Conservation (phyloP, 2,113 vertebrate genomes). For the Mugil cephalus region DNA sequence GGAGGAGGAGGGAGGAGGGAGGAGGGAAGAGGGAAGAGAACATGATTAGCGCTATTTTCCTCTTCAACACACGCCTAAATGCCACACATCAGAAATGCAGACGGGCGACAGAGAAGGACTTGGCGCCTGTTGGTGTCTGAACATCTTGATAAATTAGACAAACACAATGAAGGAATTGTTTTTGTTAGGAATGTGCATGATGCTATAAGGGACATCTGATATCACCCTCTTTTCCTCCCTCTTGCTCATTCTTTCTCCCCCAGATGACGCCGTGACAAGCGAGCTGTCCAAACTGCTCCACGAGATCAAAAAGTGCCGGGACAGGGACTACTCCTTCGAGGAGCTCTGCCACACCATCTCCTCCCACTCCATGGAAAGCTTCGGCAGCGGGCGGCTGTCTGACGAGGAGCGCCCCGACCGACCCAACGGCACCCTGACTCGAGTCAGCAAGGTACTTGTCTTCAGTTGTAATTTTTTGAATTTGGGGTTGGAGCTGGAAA, state of each 20-base stretch:
- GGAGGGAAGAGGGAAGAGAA: background rate
- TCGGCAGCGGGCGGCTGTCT: conserved; percentile 88
- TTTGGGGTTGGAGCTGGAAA: background rate
- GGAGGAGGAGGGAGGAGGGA: no score
- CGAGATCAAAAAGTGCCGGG: conserved; percentile 96
- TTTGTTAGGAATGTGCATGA: background rate
- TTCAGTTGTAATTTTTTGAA: background rate
- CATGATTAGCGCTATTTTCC: conserved; percentile 42
- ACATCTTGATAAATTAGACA: background rate
- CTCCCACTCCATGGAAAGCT: conserved; percentile 95
- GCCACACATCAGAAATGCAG: conserved; percentile 10
- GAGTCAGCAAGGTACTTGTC: conserved; percentile 72
- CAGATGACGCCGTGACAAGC: conserved; percentile 94
- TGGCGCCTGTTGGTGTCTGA: no score
- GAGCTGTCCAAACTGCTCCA: conserved; percentile 96
- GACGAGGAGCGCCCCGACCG: conserved; percentile 90
- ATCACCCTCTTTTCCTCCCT: background rate
- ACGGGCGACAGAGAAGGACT: background rate
- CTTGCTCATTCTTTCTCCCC: conserved; percentile 18
- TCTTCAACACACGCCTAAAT: conserved; percentile 1
- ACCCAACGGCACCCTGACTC: conserved; percentile 89
- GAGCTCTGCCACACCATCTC: conserved; percentile 96
- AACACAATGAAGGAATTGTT: background rate
- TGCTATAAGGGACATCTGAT: background rate
- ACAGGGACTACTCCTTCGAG: conserved; percentile 97